A percentile compares a stretch with the other conserved stretches of the same genome.
Evolutionary conservation across 2,113 vertebrate species (phyloP).

Genomic region (Phaethornis superciliosus): DNA sequence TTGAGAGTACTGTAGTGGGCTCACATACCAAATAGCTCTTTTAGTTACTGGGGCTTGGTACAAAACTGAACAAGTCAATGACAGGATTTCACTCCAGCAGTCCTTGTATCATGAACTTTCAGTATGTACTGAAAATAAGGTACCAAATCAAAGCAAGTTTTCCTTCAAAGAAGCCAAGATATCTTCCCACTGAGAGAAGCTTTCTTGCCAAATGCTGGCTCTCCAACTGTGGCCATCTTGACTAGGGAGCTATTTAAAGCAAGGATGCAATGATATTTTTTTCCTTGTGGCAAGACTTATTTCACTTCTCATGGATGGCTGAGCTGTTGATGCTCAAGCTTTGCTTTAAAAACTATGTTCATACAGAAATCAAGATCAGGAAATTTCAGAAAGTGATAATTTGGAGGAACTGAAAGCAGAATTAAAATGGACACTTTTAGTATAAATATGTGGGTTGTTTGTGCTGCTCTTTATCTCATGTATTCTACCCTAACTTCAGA

Average conservation of each 20-base stretch:
- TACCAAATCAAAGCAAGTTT: constrained; percentile 52
- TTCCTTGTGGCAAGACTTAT: constrained; percentile 25
- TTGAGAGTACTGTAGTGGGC: not conserved
- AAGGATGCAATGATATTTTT: constrained; percentile 24
- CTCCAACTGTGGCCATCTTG: constrained; percentile 62
- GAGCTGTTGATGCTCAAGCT: constrained; percentile 29
- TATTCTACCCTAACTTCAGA: not conserved
- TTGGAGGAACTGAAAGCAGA: not conserved
- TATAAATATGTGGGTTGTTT: not conserved
- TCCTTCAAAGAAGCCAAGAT: constrained; percentile 37
- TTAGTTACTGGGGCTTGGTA: constrained; percentile 12
- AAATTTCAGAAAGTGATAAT: constrained; percentile 6
- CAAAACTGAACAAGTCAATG: constrained; percentile 11
- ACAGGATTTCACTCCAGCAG: constrained; percentile 34
- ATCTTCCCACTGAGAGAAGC: constrained; percentile 48
- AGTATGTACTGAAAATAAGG: constrained; percentile 39
- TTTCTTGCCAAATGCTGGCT: constrained; percentile 63
- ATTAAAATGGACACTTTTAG: not conserved
- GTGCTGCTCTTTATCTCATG: not conserved
- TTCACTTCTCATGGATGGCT: constrained; percentile 30
- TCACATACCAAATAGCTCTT: not conserved
- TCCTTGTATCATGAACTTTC: constrained; percentile 43
- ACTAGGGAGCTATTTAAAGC: constrained; percentile 56
- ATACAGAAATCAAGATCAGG: not conserved
- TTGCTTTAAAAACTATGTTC: constrained; percentile 32